These are phyloP conservation scores for Prionailurus viverrinus DNA, from an alignment of 2,113 vertebrate genomes.

Conservation along the genomic window DNA sequence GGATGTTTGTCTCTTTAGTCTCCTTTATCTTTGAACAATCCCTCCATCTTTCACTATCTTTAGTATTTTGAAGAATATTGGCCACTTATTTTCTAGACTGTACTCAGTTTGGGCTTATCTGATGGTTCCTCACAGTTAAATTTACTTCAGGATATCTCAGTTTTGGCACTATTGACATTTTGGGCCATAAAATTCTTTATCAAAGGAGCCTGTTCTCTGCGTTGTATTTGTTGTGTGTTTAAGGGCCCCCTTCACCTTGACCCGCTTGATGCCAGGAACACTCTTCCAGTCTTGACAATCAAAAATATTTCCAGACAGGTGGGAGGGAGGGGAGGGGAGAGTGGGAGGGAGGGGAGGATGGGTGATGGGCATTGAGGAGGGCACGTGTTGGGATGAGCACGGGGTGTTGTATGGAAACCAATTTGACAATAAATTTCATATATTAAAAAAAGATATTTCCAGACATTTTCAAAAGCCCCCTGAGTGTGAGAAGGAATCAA, in stretches of 20 bases:
- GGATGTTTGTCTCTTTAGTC: background rate
- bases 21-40: background rate
- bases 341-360: too few species aligned
- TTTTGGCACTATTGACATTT: background rate
- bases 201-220: background rate
- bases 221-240: background rate
- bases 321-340: too few species aligned
- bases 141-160: background rate
- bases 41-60: background rate
- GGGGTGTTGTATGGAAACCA: too few species aligned
- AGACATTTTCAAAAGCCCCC: background rate
- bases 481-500: background rate
- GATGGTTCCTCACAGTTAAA: background rate
- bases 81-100: background rate
- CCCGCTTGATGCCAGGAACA: background rate
- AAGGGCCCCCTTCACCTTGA: background rate
- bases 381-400: too few species aligned
- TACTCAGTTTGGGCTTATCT: background rate
- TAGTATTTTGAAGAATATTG: background rate
- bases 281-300: background rate
- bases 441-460: background rate
- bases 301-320: background rate
- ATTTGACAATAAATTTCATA: too few species aligned
- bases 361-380: too few species aligned
- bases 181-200: background rate